These are phyloP conservation scores for Myodes glareolus DNA, from an alignment of 2,113 vertebrate species.

Conservation along the genomic window DNA sequence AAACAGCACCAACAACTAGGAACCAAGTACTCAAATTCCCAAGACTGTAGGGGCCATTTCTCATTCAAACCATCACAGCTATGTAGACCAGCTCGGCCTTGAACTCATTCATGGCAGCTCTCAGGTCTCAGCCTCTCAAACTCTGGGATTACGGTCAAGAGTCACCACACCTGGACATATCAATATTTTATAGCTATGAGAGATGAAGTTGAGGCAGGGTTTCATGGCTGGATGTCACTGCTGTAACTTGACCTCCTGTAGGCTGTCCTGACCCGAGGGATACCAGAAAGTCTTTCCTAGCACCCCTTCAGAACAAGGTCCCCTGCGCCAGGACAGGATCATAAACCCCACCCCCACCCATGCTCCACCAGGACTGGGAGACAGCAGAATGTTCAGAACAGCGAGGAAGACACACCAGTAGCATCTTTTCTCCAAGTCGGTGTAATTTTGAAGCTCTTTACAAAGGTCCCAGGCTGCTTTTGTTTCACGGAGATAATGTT, in stretches of 20 bases:
- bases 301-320: background rate
- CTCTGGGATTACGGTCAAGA: background rate
- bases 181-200: fast-evolving
- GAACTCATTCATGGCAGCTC: background rate
- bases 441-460: background rate
- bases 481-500: background rate
- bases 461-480: background rate
- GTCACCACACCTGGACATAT: no score
- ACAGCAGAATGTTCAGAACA: background rate
- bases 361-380: no score
- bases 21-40: background rate
- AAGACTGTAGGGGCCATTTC: background rate
- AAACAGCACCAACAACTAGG: background rate
- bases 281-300: fast-evolving
- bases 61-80: background rate
- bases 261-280: background rate
- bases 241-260: fast-evolving
- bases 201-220: fast-evolving
- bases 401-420: background rate
- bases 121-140: background rate
- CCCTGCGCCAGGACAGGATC: background rate
- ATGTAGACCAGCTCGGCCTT: background rate
- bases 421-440: background rate
- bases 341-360: fast-evolving
- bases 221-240: fast-evolving